Evolutionary conservation across 2,113 vertebrate genomes (phyloP).

Genomic region (Oreochromis tanganicae): DNA sequence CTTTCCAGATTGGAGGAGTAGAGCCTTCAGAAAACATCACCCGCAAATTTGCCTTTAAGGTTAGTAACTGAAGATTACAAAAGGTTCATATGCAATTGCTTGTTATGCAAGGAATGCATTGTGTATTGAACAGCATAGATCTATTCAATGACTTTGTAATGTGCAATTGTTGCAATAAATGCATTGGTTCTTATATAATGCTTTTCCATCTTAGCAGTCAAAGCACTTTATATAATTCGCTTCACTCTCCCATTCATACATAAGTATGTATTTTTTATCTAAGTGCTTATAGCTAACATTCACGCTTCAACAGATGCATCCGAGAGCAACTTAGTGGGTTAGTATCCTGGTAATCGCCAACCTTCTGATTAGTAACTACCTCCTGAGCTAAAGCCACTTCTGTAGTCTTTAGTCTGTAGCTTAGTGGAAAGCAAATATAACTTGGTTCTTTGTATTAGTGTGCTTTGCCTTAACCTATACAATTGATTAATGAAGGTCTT

Average conservation of each 20-base stretch:
- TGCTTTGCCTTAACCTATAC: background rate
- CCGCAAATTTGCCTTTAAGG: conserved; percentile 94
- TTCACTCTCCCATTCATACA: background rate
- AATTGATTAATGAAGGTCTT: background rate
- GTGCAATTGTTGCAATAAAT: background rate
- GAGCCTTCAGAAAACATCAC: conserved; percentile 88
- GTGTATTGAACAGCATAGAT: background rate
- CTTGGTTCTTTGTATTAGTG: background rate
- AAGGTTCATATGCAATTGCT: background rate
- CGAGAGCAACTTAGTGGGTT: background rate
- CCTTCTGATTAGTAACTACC: background rate
- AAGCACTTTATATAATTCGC: background rate
- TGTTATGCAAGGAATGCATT: background rate
- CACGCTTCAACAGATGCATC: background rate
- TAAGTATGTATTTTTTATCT: background rate
- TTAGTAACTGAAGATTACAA: conserved; percentile 56
- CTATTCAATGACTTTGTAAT: background rate
- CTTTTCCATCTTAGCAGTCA: background rate
- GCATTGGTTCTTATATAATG: background rate
- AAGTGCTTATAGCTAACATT: background rate
- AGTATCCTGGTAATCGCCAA: background rate
- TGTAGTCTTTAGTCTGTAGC: background rate
- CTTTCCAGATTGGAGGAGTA: conserved; percentile 83
- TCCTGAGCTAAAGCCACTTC: background rate
- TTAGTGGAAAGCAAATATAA: background rate